Evolutionary conservation across 2,113 vertebrate genomes (phyloP), one percentile per base, ranked within the genome.

Genomic region (Rhea americana): DNA sequence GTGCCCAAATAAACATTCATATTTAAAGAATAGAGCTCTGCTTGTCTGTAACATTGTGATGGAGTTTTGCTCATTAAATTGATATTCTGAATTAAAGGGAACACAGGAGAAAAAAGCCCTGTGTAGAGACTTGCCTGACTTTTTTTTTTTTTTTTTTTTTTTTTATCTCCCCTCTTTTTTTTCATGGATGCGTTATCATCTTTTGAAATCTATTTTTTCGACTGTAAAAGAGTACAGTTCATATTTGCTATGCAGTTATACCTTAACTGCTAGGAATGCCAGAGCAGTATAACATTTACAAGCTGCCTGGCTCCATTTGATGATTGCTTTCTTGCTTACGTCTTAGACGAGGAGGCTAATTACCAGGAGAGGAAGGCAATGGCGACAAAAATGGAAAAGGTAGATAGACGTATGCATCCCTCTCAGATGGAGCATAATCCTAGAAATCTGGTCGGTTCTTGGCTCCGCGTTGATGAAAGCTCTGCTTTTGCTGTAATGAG

Each of bases 161-260:
- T 47, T 70, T 71, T 10, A 25, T 92, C 76, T 82, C 22, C 19
- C 13, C 7, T 92, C 66, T 89, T 83, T 72, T 43, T 87, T 63
- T 82, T 74, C n/a, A 18, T 19, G 37, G 65, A 45, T 88, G 15
- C 62, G 93, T 94, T 96, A 96, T 94, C 93, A 17, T 14, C 37
- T 45, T 8, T 61, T 55, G 13, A 81, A 81, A 94, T 93, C 85
- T 94, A 1, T 59, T 65, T 90, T 81, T 39, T 76, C 84, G 82
- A 61, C 58, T 78, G 45, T 75, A 25, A 71, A 39, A n/a, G 73
- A 66, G 77, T 43, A 62, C 32, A 72, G 93, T 78, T 79, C 5
- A 8, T 95, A 56, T 96, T 95, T 96, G 77, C 93, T 58, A 62
- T 91, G 76, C 53, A 93, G 95, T 96, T 96, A 93, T 22, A 91